A percentile compares a stretch with the other conserved stretches of the same genome.
These are phyloP conservation scores for Drosophila quinaria DNA, from an alignment of 2,888 invertebrate species.

Conservation along the genomic window DNA sequence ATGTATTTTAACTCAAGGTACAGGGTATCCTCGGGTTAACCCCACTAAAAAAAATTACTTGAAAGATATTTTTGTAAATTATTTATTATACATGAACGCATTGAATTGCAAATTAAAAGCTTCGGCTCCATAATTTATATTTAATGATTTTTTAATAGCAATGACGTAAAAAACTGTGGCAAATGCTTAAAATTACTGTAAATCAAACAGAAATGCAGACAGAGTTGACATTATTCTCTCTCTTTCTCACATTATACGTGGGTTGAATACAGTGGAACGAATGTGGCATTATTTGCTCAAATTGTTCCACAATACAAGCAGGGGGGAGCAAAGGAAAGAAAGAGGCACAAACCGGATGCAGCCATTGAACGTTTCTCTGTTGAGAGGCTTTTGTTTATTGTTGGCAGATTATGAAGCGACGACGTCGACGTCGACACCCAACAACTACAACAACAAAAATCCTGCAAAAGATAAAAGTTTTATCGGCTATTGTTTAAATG, in stretches of 20 bases:
- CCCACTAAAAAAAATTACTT: not conserved
- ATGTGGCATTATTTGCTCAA: slow-evolving; percentile 66
- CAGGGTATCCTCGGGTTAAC: slow-evolving; percentile 15
- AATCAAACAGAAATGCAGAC: slow-evolving; percentile 57
- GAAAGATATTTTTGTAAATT: slow-evolving; percentile 18
- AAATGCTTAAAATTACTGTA: slow-evolving; percentile 66
- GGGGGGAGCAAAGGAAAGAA: not conserved
- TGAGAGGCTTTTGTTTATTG: slow-evolving; percentile 66
- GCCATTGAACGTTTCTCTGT: slow-evolving; percentile 36
- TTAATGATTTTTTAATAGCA: slow-evolving; percentile 64
- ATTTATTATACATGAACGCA: slow-evolving; percentile 49
- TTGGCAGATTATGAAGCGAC: slow-evolving; percentile 66
- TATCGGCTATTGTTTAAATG: slow-evolving; percentile 58
- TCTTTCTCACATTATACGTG: not conserved
- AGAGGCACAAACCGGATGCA: slow-evolving; percentile 26
- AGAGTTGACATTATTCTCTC: slow-evolving; percentile 7
- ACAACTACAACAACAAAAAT: not conserved
- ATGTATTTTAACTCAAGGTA: too few species aligned
- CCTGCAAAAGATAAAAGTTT: slow-evolving; percentile 59
- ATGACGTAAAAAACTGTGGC: slow-evolving; percentile 44
- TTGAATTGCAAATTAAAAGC: slow-evolving; percentile 65
- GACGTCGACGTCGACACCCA: slow-evolving; percentile 49
- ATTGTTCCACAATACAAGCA: slow-evolving; percentile 63
- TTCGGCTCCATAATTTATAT: slow-evolving; percentile 58
- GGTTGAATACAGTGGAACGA: slow-evolving; percentile 36